These are phyloP conservation scores for Enteromius mattozi DNA, from an alignment of 2,797 vertebrate species.

Conservation along the genomic window DNA sequence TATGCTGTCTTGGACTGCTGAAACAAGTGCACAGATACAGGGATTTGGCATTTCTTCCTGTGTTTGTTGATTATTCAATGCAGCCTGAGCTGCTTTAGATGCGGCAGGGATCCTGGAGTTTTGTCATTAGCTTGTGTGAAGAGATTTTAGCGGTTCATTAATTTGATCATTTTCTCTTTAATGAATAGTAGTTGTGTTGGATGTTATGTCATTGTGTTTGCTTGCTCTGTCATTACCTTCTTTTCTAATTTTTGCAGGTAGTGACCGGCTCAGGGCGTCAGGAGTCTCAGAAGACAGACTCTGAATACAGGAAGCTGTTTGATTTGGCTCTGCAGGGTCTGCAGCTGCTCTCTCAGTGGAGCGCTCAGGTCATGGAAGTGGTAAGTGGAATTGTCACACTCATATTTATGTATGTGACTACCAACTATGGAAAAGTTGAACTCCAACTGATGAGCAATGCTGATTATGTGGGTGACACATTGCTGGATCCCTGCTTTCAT, in stretches of 20 bases:
- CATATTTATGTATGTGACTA: background rate
- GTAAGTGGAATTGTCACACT: conserved; percentile 73
- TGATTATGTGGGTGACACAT: background rate
- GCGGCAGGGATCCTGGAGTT: background rate
- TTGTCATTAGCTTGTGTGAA: conserved; percentile 17
- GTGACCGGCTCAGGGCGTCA: conserved; percentile 97
- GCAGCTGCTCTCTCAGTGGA: conserved; percentile 98
- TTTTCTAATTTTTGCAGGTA: conserved; percentile 77
- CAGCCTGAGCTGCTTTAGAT: background rate
- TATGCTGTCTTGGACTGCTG: conserved; percentile 6
- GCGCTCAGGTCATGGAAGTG: conserved; percentile 99
- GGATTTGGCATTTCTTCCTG: background rate
- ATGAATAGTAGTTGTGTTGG: conserved; percentile 3
- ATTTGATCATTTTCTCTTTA: conserved; percentile 1
- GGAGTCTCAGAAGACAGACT: conserved; percentile 93
- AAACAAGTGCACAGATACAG: background rate
- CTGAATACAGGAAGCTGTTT: conserved; percentile 94
- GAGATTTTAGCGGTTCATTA: conserved; percentile 34
- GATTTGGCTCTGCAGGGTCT: conserved; percentile 95
- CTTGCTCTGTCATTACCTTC: background rate
- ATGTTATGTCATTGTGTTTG: conserved; percentile 12
- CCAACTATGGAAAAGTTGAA: background rate
- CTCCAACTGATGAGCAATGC: background rate
- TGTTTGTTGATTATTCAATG: conserved; percentile 8
- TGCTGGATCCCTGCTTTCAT: background rate